Percentiles rank a stretch among this genome's conserved stretches.
These are phyloP conservation scores for Sarcophaga peregrina DNA, from an alignment of 1,140 invertebrate species.

Conservation along the genomic window DNA sequence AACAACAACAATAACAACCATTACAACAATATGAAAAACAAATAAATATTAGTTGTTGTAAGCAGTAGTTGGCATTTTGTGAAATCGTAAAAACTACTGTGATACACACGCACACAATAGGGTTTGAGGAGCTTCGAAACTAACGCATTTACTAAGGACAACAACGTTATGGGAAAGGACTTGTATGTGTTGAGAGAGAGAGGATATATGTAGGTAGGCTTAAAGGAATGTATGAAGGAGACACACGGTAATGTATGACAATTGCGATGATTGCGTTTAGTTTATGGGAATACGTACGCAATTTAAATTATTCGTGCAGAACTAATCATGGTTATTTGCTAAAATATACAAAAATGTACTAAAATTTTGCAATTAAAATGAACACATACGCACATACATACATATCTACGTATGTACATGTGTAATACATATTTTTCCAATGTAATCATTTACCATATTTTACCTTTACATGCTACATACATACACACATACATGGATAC, in stretches of 20 bases:
- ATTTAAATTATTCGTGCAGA: conserved; percentile 38
- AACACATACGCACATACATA: not conserved
- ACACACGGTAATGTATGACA: not conserved
- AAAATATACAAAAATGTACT: conserved; percentile 11
- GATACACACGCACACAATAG: too few species aligned
- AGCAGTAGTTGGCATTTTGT: conserved; percentile 34
- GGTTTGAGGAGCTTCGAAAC: not conserved
- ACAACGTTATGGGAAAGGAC: not conserved
- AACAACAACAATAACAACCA: not conserved
- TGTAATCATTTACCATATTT: not conserved
- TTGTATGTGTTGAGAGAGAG: not conserved
- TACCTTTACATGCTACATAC: not conserved
- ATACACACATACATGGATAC: not conserved
- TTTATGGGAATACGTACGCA: conserved; percentile 4
- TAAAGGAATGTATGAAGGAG: not conserved
- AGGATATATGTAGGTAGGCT: not conserved
- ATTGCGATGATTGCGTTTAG: not conserved
- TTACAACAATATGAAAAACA: conserved; percentile 5
- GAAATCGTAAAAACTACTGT: conserved; percentile 32
- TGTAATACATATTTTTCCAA: not conserved
- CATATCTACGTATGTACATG: not conserved
- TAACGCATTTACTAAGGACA: too few species aligned
- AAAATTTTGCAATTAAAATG: conserved; percentile 36
- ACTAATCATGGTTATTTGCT: conserved; percentile 37
- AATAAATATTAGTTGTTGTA: conserved; percentile 13